Percentiles rank a stretch among this genome's conserved stretches.
phyloP scores from a whole-genome alignment of 2,113 vertebrate species.

The Pantherophis guttatus region DNA sequence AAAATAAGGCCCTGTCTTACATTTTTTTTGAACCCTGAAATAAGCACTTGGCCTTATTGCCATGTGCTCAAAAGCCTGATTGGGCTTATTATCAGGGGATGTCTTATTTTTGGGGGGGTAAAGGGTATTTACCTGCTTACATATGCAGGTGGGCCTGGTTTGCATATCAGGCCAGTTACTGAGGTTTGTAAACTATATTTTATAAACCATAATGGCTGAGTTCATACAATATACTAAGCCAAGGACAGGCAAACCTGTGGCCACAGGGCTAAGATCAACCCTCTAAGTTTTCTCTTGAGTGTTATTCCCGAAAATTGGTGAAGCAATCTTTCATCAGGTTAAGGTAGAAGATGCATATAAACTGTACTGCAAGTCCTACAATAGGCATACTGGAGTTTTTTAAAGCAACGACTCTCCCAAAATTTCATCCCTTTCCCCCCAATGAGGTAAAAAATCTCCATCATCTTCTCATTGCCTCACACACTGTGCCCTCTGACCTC shows the following conservation, averaged over 20 bases:
- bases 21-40: too few relatives aligned
- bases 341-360: not conserved
- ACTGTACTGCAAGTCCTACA: not conserved
- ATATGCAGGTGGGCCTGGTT: not conserved
- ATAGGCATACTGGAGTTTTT: not conserved
- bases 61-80: too few relatives aligned
- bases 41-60: too few relatives aligned
- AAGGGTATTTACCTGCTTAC: not conserved
- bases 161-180: not conserved
- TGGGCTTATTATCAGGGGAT: too few relatives aligned
- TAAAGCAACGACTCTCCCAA: not conserved
- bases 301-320: not conserved
- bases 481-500: not conserved
- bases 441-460: not conserved
- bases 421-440: not conserved
- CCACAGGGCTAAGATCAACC: not conserved
- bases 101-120: too few relatives aligned
- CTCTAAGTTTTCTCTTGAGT: not conserved
- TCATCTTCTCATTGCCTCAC: not conserved
- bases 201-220: not conserved
- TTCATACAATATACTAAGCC: not conserved
- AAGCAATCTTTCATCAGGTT: not conserved
- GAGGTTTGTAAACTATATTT: not conserved
- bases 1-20: too few relatives aligned
- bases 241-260: not conserved